A percentile compares a stretch with the other conserved stretches of the same genome.
These are phyloP conservation scores for Myiagra hebetior DNA, from an alignment of 2,113 vertebrate species.

Conservation along the genomic window DNA sequence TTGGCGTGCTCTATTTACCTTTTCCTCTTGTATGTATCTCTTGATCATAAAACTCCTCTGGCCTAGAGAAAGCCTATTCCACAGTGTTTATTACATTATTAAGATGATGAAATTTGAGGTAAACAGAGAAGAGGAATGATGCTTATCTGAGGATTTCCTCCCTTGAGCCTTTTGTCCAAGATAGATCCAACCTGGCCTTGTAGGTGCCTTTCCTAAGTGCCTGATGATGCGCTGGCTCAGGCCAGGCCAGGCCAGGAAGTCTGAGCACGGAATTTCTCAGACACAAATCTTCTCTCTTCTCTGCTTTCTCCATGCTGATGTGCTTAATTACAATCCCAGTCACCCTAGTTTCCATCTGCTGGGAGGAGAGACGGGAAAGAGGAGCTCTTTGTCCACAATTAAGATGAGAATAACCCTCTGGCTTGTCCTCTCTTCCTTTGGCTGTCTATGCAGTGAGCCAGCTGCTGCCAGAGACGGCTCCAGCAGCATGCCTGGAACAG, in stretches of 20 bases:
- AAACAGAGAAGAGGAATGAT: not conserved
- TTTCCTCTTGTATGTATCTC: not conserved
- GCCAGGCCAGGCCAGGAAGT: not conserved
- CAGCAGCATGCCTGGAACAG: not conserved
- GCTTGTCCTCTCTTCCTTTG: not conserved
- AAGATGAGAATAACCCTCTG: not conserved
- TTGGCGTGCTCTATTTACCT: not conserved
- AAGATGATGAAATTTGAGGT: not conserved
- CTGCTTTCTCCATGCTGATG: not conserved
- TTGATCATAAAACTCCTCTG: not conserved
- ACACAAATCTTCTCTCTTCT: not conserved
- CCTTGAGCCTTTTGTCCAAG: not conserved
- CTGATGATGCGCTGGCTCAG: not conserved
- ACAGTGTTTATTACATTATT: not conserved
- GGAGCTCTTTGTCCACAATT: not conserved
- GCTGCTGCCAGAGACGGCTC: not conserved
- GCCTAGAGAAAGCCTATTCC: not conserved
- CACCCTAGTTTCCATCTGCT: not conserved
- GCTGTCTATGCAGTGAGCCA: not conserved
- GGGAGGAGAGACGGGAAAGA: not conserved
- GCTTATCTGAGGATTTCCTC: not conserved
- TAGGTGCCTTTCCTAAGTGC: not conserved
- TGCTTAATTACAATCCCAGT: not conserved
- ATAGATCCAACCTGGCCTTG: not conserved
- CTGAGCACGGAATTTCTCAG: not conserved